Percentiles rank a stretch among this genome's conserved stretches.
phyloP scores from a whole-genome alignment of 64 coral and sea anemone genomes.

The Anthopleura sola region DNA sequence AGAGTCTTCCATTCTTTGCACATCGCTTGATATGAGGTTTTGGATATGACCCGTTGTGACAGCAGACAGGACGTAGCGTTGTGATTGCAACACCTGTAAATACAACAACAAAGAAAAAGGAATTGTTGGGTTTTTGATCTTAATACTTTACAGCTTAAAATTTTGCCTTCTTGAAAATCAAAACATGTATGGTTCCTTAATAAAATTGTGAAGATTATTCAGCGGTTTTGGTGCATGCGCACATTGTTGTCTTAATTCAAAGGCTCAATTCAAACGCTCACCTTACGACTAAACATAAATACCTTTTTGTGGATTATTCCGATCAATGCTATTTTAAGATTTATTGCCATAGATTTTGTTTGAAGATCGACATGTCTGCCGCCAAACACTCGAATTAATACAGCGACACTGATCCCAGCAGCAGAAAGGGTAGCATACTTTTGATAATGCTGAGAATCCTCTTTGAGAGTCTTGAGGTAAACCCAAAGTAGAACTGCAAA shows the following conservation, averaged over 20 bases:
- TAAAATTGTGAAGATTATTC: too few species aligned
- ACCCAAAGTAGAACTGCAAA: slow-evolving; percentile 26
- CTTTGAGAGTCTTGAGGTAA: not conserved
- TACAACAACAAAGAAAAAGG: not conserved
- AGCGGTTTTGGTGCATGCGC: too few species aligned
- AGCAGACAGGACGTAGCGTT: not conserved
- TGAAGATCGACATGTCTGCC: not conserved
- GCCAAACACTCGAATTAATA: not conserved
- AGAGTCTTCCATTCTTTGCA: not conserved
- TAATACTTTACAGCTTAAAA: too few species aligned
- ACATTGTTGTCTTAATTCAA: too few species aligned
- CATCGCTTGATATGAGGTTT: slow-evolving; percentile 12
- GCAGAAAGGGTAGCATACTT: not conserved
- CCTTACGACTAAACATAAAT: too few species aligned
- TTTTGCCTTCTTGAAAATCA: too few species aligned
- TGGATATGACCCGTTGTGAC: not conserved
- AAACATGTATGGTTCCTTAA: too few species aligned
- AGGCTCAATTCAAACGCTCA: too few species aligned
- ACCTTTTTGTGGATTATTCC: slow-evolving; percentile 50
- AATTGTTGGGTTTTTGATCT: not conserved
- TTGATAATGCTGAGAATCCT: not conserved
- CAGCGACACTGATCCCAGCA: not conserved
- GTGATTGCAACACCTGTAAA: not conserved
- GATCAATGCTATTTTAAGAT: slow-evolving; percentile 27
- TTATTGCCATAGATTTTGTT: not conserved